Base-by-base conservation (phyloP, 2,888 invertebrate species). In the Cremastobaeus sp. region DNA sequence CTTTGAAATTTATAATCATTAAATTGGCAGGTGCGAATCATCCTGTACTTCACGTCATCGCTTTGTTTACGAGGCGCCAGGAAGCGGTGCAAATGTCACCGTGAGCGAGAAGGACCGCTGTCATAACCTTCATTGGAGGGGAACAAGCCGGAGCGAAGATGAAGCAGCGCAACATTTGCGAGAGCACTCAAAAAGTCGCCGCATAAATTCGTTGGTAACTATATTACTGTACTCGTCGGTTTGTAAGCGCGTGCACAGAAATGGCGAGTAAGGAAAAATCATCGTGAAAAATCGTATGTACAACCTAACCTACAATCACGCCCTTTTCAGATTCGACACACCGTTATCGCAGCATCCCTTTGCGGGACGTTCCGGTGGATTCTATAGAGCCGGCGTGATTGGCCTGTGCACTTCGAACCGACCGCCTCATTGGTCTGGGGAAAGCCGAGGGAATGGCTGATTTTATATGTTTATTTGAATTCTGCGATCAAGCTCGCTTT, bases 261-360 rank as follows among this genome's bases (percentile, higher is more conserved):
- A 54, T 43, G 41, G 20, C 17, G 15, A 18, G 17, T 45, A 52
- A 64, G 8, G n/a, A 18, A 32, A 43, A 52, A 35, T 43, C 17
- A 39, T 48, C 17, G 52, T 50, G 30, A 4, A 45, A 18, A 6
- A 43, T 18, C 52, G 34, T 43, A 15, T 41, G 35, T 41, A 48
- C 35, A 64, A 52, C 66, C 66, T 68, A 68, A 68, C 66, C 66
- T 68, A 68, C 30, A 68, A 68, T 59, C 68, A 68, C 68, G 59
- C 59, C 68, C 68, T 68, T 68, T 50, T 64, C 47, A 15, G 25
- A 57, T n/a, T n/a, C n/a, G n/a, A n/a, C n/a, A n/a, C n/a, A n/a
- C 39, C 55, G 50, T 57, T 57, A 41, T 66, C 34, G 25, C 66
- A 14, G 48, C 47, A 47, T 48, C 66, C 55, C 66, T 52, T 65